These are phyloP conservation scores for Lamprotornis superbus DNA, from an alignment of 2,113 vertebrate genomes.

Conservation along the genomic window DNA sequence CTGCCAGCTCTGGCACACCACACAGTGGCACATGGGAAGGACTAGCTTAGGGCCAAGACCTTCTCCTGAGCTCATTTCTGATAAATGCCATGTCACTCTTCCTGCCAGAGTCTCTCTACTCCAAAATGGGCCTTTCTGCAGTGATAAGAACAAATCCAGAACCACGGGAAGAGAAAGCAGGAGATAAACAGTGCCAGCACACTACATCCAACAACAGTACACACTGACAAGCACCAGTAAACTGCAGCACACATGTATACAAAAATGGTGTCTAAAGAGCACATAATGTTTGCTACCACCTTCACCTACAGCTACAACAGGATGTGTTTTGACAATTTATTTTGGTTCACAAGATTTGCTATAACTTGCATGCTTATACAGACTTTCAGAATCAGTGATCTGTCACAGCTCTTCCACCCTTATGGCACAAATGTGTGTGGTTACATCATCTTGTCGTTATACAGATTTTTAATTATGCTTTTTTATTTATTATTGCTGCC, in stretches of 20 bases:
- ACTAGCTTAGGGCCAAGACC: not conserved
- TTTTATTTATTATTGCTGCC: not conserved
- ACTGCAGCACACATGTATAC: not conserved
- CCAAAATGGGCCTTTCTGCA: not conserved
- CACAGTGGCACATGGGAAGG: not conserved
- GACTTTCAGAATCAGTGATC: not conserved
- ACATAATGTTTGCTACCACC: not conserved
- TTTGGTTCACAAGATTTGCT: not conserved
- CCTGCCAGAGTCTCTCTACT: not conserved
- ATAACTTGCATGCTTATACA: not conserved
- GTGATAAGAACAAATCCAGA: not conserved
- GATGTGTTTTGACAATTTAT: not conserved
- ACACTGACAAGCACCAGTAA: not conserved
- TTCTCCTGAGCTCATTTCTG: not conserved
- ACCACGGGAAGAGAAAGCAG: not conserved
- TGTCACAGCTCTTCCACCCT: not conserved
- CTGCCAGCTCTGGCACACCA: not conserved
- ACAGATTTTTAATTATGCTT: not conserved
- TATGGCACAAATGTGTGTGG: not conserved
- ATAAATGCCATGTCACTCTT: not conserved
- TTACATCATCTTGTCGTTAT: not conserved
- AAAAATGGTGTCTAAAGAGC: slow-evolving; percentile 12
- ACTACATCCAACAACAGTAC: not conserved
- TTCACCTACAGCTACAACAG: not conserved
- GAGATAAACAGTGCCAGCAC: not conserved